Percentiles rank a stretch among this genome's conserved stretches.
Evolutionary conservation across 2,797 vertebrate genomes (phyloP).

Genomic region (Pristis pectinata): DNA sequence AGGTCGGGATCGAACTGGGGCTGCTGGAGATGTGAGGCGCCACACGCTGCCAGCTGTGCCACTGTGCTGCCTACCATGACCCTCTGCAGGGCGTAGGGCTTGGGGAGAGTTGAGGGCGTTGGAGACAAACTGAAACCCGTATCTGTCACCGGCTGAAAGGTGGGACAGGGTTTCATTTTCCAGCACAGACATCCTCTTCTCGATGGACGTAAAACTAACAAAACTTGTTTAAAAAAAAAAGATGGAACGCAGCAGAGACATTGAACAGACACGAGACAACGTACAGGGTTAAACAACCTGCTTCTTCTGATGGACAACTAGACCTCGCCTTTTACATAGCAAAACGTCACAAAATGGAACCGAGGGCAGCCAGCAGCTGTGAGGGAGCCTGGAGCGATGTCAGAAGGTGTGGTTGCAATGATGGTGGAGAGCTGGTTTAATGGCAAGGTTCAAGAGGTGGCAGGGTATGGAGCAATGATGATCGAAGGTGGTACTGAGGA

Average conservation of each 20-base stretch:
- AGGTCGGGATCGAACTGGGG: too few species aligned
- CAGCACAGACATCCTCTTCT: conserved; percentile 20
- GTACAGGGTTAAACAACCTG: background rate
- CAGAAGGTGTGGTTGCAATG: background rate
- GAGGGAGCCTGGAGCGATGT: background rate
- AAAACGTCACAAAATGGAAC: background rate
- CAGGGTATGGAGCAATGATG: background rate
- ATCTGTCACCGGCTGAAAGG: background rate
- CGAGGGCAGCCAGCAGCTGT: too few species aligned
- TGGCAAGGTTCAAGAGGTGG: background rate
- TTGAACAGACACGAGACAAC: conserved; percentile 25
- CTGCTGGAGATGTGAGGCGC: too few species aligned
- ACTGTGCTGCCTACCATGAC: too few species aligned
- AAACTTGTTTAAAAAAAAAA: conserved; percentile 19
- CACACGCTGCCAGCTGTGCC: too few species aligned
- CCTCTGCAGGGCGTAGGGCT: too few species aligned
- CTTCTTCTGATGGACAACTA: background rate
- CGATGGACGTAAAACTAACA: background rate
- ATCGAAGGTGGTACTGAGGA: background rate
- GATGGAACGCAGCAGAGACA: conserved; percentile 12
- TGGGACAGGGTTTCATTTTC: conserved; percentile 21
- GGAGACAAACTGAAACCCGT: background rate
- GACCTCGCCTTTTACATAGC: background rate
- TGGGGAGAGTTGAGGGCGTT: background rate
- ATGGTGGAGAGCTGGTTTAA: background rate